A percentile compares a stretch with the other conserved stretches of the same genome.
These are phyloP conservation scores for Belonocnema kinseyi DNA, from an alignment of 1,140 invertebrate genomes.

Conservation along the genomic window DNA sequence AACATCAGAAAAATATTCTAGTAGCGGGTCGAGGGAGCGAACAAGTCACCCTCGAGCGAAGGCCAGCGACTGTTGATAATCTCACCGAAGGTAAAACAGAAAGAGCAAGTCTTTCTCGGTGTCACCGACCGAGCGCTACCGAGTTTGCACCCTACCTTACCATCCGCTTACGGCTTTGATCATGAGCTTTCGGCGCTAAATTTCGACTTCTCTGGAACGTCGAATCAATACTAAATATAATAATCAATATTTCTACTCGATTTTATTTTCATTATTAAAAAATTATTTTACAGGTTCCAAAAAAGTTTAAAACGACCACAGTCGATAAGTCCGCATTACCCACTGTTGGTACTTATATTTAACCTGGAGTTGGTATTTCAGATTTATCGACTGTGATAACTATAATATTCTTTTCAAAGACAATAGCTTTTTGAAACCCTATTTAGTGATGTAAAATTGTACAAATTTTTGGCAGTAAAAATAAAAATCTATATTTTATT, in stretches of 20 bases:
- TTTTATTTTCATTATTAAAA: background rate
- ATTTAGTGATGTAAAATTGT: too few relatives aligned
- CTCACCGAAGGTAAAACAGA: constrained; percentile 76
- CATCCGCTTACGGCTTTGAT: constrained; percentile 69
- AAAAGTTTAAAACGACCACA: too few relatives aligned
- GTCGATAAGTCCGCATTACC: too few relatives aligned
- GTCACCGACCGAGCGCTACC: constrained; percentile 64
- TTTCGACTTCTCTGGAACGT: constrained; percentile 17
- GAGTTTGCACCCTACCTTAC: constrained; percentile 71
- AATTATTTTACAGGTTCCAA: too few relatives aligned
- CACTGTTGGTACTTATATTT: too few relatives aligned
- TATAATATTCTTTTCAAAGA: too few relatives aligned
- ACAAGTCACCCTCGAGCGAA: constrained; percentile 72
- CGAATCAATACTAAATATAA: too few relatives aligned
- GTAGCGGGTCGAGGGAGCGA: constrained; percentile 74
- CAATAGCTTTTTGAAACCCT: too few relatives aligned
- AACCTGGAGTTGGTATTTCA: too few relatives aligned
- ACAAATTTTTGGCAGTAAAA: too few relatives aligned
- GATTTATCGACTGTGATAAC: too few relatives aligned
- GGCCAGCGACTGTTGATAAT: constrained; percentile 76
- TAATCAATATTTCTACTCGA: background rate
- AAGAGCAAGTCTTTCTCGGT: constrained; percentile 52
- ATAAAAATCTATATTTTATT: too few relatives aligned
- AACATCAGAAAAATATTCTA: constrained; percentile 71
- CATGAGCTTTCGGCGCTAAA: constrained; percentile 57